These are phyloP conservation scores for Dyspetes luteomarginatus DNA, from an alignment of 2,888 invertebrate species.

Conservation along the genomic window DNA sequence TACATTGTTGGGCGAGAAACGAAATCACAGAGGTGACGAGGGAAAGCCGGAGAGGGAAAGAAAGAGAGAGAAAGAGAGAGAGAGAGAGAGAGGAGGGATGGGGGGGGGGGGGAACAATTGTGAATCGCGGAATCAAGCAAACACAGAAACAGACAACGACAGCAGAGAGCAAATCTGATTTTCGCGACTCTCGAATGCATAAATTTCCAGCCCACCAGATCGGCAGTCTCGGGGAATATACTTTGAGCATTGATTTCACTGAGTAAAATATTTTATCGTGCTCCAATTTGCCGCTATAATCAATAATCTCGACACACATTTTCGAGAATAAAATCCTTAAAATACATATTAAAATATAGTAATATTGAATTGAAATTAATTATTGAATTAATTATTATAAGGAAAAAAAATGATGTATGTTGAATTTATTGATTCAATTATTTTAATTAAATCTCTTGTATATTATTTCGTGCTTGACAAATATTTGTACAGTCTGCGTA, in stretches of 20 bases:
- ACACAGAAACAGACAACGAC: slow-evolving; percentile 28
- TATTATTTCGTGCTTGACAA: too few relatives aligned
- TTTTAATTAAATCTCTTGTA: too few relatives aligned
- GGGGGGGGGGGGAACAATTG: not conserved
- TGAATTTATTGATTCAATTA: too few relatives aligned
- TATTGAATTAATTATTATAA: too few relatives aligned
- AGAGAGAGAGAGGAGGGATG: not conserved
- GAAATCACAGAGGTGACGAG: not conserved
- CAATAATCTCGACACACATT: not conserved
- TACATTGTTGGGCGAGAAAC: not conserved
- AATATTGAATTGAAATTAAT: too few relatives aligned
- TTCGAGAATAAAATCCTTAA: not conserved
- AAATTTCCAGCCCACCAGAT: slow-evolving; percentile 8
- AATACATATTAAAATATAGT: not conserved
- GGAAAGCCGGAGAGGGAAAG: not conserved
- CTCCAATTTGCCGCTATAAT: not conserved
- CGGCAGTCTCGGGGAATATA: slow-evolving; percentile 2
- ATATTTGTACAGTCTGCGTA: too few relatives aligned
- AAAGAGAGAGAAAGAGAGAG: not conserved
- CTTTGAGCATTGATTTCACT: slow-evolving; percentile 1
- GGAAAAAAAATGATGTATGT: too few relatives aligned
- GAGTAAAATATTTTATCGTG: slow-evolving; percentile 13
- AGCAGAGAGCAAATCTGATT: slow-evolving; percentile 39
- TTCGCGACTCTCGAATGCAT: slow-evolving; percentile 28
- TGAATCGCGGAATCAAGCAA: slow-evolving; percentile 42